Percentiles rank a stretch among this genome's conserved stretches.
These are phyloP conservation scores for Kryptolebias ocellatus DNA, from an alignment of 2,797 vertebrate genomes.

Conservation along the genomic window DNA sequence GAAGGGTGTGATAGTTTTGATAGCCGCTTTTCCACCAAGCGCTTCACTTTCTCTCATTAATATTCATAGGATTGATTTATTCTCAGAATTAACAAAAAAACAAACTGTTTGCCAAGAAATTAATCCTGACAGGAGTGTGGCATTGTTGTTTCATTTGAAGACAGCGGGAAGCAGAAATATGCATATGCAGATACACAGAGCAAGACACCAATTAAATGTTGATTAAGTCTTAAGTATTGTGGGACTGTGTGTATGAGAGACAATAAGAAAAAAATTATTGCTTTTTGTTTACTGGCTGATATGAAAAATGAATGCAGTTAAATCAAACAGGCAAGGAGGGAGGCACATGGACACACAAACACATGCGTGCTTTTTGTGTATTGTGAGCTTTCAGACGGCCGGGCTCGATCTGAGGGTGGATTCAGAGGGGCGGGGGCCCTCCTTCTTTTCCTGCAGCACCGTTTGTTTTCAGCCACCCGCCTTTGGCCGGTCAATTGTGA, in stretches of 20 bases:
- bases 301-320: constrained; percentile 72
- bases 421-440: constrained; percentile 32
- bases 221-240: constrained; percentile 83
- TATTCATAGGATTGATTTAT: constrained; percentile 81
- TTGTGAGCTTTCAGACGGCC: constrained; percentile 52
- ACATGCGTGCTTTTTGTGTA: constrained; percentile 18
- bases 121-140: constrained; percentile 80
- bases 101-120: constrained; percentile 78
- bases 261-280: constrained; percentile 50
- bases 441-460: constrained; percentile 45
- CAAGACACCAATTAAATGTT: constrained; percentile 83
- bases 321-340: constrained; percentile 50
- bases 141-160: constrained; percentile 77
- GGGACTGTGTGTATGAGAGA: constrained; percentile 66
- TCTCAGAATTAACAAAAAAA: constrained; percentile 75
- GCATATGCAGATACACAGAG: constrained; percentile 81
- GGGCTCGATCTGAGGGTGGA: constrained; percentile 58
- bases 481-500: constrained; percentile 91
- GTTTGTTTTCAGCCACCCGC: constrained; percentile 77
- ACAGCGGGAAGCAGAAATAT: constrained; percentile 72
- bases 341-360: constrained; percentile 22
- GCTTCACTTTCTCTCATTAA: constrained; percentile 72
- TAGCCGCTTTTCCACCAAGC: constrained; percentile 65
- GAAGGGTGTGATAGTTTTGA: constrained; percentile 57
- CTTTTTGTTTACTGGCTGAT: constrained; percentile 29